These are phyloP conservation scores for Pedionomus torquatus DNA, from an alignment of 2,113 vertebrate genomes.

Conservation along the genomic window DNA sequence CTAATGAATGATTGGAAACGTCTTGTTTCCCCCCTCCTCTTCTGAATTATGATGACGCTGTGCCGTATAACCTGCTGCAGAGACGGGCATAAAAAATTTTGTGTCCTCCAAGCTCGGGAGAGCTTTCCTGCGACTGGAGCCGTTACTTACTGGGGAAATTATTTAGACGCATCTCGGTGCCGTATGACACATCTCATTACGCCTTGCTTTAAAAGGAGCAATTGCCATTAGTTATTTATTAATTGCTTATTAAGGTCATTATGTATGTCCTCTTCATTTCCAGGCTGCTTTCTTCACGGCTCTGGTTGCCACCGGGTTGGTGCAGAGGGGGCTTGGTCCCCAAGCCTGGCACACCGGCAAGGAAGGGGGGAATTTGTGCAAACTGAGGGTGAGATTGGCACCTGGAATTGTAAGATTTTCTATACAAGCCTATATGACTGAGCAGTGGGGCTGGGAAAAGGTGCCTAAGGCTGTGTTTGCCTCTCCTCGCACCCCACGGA, in stretches of 20 bases:
- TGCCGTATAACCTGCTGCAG: slow-evolving; percentile 46
- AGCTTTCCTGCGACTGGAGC: slow-evolving; percentile 33
- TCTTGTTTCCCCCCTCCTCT: slow-evolving; percentile 30
- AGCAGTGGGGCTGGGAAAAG: background rate
- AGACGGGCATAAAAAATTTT: slow-evolving; percentile 40
- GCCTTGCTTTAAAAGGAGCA: slow-evolving; percentile 41
- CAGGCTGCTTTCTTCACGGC: background rate
- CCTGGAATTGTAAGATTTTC: background rate
- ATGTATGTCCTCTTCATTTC: slow-evolving; percentile 38
- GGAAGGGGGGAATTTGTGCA: background rate
- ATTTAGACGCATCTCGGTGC: slow-evolving; percentile 34
- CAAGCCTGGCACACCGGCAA: fast-evolving
- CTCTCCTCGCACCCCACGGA: background rate
- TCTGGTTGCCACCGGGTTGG: background rate
- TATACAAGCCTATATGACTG: fast-evolving
- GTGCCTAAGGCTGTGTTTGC: background rate
- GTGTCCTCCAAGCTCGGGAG: slow-evolving; percentile 47
- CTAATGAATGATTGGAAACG: slow-evolving; percentile 68
- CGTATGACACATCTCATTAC: slow-evolving; percentile 68
- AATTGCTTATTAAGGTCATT: slow-evolving; percentile 64
- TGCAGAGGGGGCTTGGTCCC: too few species aligned
- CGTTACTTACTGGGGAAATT: slow-evolving; percentile 31
- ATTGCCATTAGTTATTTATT: slow-evolving; percentile 71
- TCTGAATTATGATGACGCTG: slow-evolving; percentile 45
- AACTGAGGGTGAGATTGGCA: fast-evolving